phyloP scores from a whole-genome alignment of 92 coral and sea anemone species.

The Actinernus sp. region DNA sequence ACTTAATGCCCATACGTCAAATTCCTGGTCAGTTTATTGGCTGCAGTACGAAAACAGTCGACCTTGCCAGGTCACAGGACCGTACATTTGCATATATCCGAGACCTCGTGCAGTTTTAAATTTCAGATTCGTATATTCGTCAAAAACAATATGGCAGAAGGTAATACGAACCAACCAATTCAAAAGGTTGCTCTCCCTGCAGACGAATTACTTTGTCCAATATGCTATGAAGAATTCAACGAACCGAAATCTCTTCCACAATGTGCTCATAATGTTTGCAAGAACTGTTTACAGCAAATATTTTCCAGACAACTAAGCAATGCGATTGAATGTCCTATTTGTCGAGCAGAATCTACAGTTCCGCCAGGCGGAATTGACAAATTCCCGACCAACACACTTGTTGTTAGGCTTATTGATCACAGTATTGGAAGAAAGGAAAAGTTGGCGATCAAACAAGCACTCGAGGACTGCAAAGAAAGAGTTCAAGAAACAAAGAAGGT shows the following conservation, averaged over 20 bases:
- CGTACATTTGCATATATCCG: too few species aligned
- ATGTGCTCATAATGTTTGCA: slow-evolving; percentile 64
- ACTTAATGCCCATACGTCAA: too few species aligned
- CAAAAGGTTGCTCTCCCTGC: too few species aligned
- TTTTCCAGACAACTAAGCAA: not conserved
- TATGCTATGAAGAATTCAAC: slow-evolving; percentile 58
- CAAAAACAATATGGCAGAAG: too few species aligned
- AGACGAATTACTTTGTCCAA: slow-evolving; percentile 65
- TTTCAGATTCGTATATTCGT: too few species aligned
- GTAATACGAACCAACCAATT: too few species aligned
- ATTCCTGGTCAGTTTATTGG: too few species aligned
- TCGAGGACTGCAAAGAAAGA: slow-evolving; percentile 3
- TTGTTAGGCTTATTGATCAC: slow-evolving; percentile 23
- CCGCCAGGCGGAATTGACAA: slow-evolving; percentile 15
- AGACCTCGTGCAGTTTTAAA: too few species aligned
- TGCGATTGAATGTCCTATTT: slow-evolving; percentile 17
- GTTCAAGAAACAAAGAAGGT: slow-evolving; percentile 1
- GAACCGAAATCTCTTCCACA: slow-evolving; percentile 67
- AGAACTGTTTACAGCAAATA: slow-evolving; percentile 34
- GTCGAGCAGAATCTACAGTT: slow-evolving; percentile 10
- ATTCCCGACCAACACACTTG: slow-evolving; percentile 31
- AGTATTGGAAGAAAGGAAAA: slow-evolving; percentile 19
- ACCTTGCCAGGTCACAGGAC: too few species aligned
- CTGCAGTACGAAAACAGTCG: too few species aligned
- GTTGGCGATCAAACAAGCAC: not conserved